phyloP scores from a whole-genome alignment of 2,888 invertebrate genomes.

The Melinaea menophilus region DNA sequence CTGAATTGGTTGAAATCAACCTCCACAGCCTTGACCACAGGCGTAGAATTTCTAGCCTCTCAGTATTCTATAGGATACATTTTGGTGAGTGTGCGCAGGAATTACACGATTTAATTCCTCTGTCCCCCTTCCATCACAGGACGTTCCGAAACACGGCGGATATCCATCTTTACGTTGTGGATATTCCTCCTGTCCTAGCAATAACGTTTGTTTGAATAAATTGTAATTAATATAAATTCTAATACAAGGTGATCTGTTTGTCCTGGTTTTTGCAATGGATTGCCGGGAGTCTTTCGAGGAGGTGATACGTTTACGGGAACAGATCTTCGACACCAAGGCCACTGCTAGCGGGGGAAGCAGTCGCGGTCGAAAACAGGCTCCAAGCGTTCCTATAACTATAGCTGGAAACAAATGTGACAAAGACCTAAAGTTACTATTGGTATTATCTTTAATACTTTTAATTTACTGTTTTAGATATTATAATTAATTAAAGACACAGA shows the following conservation, averaged over 20 bases:
- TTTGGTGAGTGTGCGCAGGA: too few species aligned
- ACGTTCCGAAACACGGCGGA: too few species aligned
- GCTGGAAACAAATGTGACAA: constrained; percentile 93
- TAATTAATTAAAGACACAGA: too few species aligned
- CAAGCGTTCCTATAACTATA: constrained; percentile 90
- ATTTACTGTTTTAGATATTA: neutral
- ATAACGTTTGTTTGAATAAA: neutral
- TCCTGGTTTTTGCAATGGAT: constrained; percentile 91
- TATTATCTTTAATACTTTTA: neutral
- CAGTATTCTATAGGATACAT: too few species aligned
- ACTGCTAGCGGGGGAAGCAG: constrained; percentile 82
- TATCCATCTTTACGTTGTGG: too few species aligned
- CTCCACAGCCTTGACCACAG: too few species aligned
- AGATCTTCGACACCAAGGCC: constrained; percentile 90
- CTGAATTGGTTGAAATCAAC: too few species aligned
- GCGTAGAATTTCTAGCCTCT: too few species aligned
- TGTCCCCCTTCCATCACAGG: too few species aligned
- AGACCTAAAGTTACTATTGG: constrained; percentile 82
- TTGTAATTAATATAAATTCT: neutral
- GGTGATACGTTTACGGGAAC: constrained; percentile 87
- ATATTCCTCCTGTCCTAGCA: too few species aligned
- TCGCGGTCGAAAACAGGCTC: constrained; percentile 79
- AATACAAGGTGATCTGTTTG: constrained; percentile 84
- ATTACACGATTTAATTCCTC: too few species aligned
- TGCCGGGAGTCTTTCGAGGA: constrained; percentile 90